Base-by-base conservation (phyloP, 2,888 invertebrate species). In the Nemotelus nigrinus region DNA sequence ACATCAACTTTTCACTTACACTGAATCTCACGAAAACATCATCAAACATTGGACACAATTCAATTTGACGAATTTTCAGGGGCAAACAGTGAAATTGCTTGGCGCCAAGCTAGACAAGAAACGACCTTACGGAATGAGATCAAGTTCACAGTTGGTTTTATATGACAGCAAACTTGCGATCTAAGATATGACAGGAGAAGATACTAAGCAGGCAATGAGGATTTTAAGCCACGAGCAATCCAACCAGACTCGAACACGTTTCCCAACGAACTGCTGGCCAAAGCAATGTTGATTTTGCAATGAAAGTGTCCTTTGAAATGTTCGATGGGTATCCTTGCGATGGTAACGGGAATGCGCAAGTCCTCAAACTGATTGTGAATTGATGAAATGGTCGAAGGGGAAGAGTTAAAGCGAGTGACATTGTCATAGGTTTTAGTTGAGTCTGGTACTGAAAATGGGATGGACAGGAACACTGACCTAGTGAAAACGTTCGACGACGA, bases 1-100 rank as follows among this genome's bases (percentile, higher is more conserved):
- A 60, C 60, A 60, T 60, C n/a, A 60, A 60, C 60, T 60, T 60
- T 60, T 60, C 60, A 60, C 60, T 60, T 60, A 41, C 60, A 60
- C 60, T 60, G 60, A 60, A 39, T 60, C 41, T 60, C 60, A 60
- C 60, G 7, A 60, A 41, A 39, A 7, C 60, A 60, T 60, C 25
- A n/a, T 3, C 5, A 60, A 7, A 25, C 60, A n/a, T 43, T 57
- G 57, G 25, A 57, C 58, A 8, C n/a, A n/a, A 25, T 25, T 25
- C 25, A 25, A 25, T 25, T 25, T 25, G 25, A 25, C 25, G 25
- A 25, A 25, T 25, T 25, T 25, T 25, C 25, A 25, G 25, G 25
- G 25, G 25, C 25, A n/a, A 25, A n/a, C 25, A 60, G 7, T 25
- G 60, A 41, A 43, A 39, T 7, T 60, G 60, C 41, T 60, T 7